phyloP scores from a whole-genome alignment of 2,888 invertebrate genomes.

The Leucophenga maculata region DNA sequence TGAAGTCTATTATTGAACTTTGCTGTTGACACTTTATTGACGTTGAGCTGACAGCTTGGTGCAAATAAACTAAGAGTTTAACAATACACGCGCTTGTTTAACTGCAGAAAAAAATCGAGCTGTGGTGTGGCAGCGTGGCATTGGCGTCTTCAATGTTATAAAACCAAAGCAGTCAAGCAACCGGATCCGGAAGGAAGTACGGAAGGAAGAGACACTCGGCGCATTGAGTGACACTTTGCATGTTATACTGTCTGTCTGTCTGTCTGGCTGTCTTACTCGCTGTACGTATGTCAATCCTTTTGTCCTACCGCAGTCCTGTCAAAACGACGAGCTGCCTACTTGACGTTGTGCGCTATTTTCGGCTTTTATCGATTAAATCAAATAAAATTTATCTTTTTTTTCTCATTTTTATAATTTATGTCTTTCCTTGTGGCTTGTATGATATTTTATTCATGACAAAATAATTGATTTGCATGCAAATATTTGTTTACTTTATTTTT shows the following conservation, averaged over 20 bases:
- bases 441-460: slow-evolving; percentile 19
- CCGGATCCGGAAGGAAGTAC: slow-evolving; percentile 34
- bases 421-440: not conserved
- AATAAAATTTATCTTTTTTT: not conserved
- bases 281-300: not conserved
- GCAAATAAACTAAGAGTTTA: not conserved
- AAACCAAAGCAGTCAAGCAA: not conserved
- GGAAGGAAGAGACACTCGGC: slow-evolving; percentile 43
- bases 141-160: not conserved
- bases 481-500: not conserved
- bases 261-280: not conserved
- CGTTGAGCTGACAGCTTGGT: slow-evolving; percentile 40
- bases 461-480: slow-evolving; percentile 22
- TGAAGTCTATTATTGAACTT: slow-evolving; percentile 15
- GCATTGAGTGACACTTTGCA: slow-evolving; percentile 40
- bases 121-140: not conserved
- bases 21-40: slow-evolving; percentile 38
- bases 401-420: not conserved
- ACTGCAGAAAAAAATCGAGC: not conserved
- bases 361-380: slow-evolving; percentile 57
- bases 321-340: not conserved
- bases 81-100: not conserved
- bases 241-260: slow-evolving; percentile 9
- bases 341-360: slow-evolving; percentile 45
- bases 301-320: not conserved